Conservation (phyloP, 2,888 invertebrate species). For the Limnephilus rhombicus region DNA sequence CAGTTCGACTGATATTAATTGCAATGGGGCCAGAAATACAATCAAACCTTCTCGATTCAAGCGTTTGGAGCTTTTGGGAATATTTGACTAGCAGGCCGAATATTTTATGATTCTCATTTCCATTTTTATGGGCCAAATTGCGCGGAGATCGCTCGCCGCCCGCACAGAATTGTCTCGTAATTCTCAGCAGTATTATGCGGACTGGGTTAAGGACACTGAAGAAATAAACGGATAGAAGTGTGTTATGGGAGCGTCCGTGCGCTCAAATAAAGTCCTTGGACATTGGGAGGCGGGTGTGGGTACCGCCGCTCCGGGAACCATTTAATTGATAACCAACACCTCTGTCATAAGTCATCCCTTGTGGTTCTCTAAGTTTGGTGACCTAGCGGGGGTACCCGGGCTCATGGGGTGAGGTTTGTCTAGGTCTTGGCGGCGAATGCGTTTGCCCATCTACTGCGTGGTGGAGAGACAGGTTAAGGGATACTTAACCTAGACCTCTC, state of each 20-base stretch:
- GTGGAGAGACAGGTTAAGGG: too few relatives aligned
- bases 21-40: neutral
- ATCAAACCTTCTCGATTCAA: slow-evolving; percentile 6
- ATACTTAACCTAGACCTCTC: too few relatives aligned
- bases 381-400: too few relatives aligned
- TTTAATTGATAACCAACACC: too few relatives aligned
- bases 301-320: too few relatives aligned
- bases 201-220: neutral
- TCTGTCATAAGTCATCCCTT: too few relatives aligned
- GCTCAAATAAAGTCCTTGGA: neutral
- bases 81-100: slow-evolving; percentile 39
- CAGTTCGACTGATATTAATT: neutral
- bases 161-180: slow-evolving; percentile 18
- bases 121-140: slow-evolving; percentile 50
- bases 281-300: too few relatives aligned
- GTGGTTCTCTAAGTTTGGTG: too few relatives aligned
- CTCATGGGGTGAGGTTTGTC: too few relatives aligned
- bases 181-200: neutral
- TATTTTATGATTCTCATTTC: slow-evolving; percentile 53
- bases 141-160: slow-evolving; percentile 33
- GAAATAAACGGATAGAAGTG: neutral
- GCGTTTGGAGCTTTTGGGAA: slow-evolving; percentile 44
- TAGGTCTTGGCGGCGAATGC: too few relatives aligned
- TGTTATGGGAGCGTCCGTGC: neutral
- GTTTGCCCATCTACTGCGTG: too few relatives aligned